Base-by-base conservation (phyloP, 2,888 invertebrate species). In the Esperia sulphurella region DNA sequence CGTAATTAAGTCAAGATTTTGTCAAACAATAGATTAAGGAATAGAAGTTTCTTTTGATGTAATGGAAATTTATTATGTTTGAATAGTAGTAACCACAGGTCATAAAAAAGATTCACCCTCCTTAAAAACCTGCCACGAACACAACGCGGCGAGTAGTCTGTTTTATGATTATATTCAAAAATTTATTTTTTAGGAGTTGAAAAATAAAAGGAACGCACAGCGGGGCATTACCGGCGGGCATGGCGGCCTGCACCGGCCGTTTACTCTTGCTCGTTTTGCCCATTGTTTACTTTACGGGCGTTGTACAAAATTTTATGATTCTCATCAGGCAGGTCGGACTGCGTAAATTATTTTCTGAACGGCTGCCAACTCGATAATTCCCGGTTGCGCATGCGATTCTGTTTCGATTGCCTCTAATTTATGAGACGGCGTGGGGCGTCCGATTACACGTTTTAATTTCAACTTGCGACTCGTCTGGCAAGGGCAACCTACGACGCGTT, bases 241-340 rank as follows among this genome's bases (percentile, higher is more conserved):
- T 59, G 65, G 58, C 53, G 61, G 70, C 62, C 58, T 65, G 64
- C 75, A 66, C 68, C 67, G 66, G 63, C 69, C 73, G 63, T 74
- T 79, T 72, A 72, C 63, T 58, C 61, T 70, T 81, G 72, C 71
- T 83, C 79, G 78, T 86, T 87, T 86, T 84, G 64, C 68, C 83
- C 84, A 88, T 88, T 89, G 88, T 89, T 89, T 87, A 81, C 82
- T 88, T 85, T 79, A 81, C 80, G 70, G 75, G 63, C 75, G 76
- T 75, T 78, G 75, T 78, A 80, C 76, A 75, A 79, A 81, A 69
- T 78, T 86, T 86, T 88, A 86, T 80, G 83, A 83, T 83, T 80
- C 76, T 79, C 83, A 81, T 83, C 78, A 77, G 45, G 45, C 78
- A 77, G 45, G 45, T 76, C 68, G 71, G 79, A 77, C 76, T 71